Percentiles rank a stretch among this genome's conserved stretches.
Evolutionary conservation across 2,113 vertebrate species (phyloP).

Genomic region (Cavia aperea): DNA sequence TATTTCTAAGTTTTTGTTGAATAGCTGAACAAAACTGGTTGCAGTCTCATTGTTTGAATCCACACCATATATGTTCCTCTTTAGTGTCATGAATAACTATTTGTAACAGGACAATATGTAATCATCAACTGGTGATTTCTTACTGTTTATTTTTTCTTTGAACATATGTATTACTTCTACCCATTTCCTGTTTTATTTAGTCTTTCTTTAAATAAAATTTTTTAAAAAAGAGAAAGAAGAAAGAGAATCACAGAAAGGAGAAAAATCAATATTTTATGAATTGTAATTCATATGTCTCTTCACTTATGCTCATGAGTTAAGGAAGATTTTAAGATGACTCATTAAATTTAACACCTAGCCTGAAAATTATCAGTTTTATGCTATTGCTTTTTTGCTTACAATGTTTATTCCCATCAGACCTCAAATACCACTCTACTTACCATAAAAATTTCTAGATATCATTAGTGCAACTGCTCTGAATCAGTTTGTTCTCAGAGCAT

Average conservation of each 20-base stretch:
- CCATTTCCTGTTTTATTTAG: too few species aligned
- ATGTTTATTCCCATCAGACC: neutral
- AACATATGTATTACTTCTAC: too few species aligned
- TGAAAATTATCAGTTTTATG: neutral
- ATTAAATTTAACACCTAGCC: neutral
- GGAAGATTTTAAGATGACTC: neutral
- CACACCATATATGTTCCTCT: too few species aligned
- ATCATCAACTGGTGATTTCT: too few species aligned
- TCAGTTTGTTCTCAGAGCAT: neutral
- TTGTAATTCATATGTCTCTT: neutral
- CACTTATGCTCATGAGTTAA: neutral
- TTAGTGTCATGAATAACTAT: too few species aligned
- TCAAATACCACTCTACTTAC: neutral
- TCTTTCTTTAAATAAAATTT: too few species aligned
- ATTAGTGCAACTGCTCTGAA: neutral
- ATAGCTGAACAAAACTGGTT: too few species aligned
- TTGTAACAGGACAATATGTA: too few species aligned
- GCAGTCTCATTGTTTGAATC: too few species aligned
- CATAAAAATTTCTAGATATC: neutral
- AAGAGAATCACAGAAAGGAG: neutral
- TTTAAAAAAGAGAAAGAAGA: too few species aligned
- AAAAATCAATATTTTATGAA: neutral
- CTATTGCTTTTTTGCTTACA: neutral
- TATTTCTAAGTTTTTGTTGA: too few species aligned
- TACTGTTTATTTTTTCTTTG: too few species aligned